A percentile compares a stretch with the other conserved stretches of the same genome.
Conservation (phyloP, 2,888 invertebrate genomes). For the Eristalis pertinax region DNA sequence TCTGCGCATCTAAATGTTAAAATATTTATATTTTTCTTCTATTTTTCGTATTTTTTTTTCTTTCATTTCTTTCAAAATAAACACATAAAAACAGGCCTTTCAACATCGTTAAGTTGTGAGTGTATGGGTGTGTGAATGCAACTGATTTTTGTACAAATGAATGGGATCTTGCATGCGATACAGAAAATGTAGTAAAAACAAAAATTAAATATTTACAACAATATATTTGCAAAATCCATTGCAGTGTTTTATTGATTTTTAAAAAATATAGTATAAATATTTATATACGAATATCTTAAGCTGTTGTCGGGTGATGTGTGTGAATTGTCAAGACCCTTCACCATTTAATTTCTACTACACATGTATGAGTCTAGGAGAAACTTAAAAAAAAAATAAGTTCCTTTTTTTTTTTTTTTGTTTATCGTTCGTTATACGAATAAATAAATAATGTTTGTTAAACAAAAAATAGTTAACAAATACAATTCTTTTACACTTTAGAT, state of each 20-base stretch:
- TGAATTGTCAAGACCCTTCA: constrained; percentile 8
- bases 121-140: constrained; percentile 10
- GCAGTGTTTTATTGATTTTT: constrained; percentile 36
- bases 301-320: constrained; percentile 2
- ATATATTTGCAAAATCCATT: constrained; percentile 4
- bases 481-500: constrained; percentile 1
- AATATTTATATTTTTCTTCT: not conserved
- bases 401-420: not conserved
- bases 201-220: constrained; percentile 47
- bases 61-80: not conserved
- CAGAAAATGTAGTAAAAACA: constrained; percentile 3
- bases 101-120: not conserved
- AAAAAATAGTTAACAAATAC: constrained; percentile 15
- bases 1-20: not conserved
- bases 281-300: constrained; percentile 35
- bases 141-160: constrained; percentile 36
- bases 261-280: constrained; percentile 49
- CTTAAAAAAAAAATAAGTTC: not conserved
- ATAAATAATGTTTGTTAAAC: constrained; percentile 44
- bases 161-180: constrained; percentile 26
- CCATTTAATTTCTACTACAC: constrained; percentile 23
- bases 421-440: constrained; percentile 50
- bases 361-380: constrained; percentile 21
- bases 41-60: too few relatives aligned
- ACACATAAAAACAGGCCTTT: not conserved